Conservation (phyloP, 2,113 vertebrate genomes). For the Cebus imitator region DNA sequence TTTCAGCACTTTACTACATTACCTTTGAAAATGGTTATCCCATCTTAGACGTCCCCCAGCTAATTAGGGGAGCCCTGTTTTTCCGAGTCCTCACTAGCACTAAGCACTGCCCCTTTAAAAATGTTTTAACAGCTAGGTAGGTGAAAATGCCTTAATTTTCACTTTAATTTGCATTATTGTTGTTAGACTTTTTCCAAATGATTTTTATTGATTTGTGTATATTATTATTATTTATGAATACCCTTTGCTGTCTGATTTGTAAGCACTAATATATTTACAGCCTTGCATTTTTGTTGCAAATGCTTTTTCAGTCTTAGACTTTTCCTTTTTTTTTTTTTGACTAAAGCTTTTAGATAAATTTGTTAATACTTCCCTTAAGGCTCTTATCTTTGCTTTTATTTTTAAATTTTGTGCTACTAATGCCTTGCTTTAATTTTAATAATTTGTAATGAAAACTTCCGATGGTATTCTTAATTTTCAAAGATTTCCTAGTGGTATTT, state of each 20-base stretch:
- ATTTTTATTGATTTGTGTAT: background rate
- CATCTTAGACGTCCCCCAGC: background rate
- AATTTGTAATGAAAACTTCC: background rate
- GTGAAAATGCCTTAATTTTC: background rate
- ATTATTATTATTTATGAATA: background rate
- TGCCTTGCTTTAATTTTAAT: constrained; percentile 27
- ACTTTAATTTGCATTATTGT: background rate
- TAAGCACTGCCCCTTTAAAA: background rate
- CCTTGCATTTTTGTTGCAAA: constrained; percentile 14
- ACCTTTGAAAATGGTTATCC: background rate
- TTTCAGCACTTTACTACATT: background rate
- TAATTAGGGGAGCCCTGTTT: background rate
- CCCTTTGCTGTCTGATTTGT: background rate
- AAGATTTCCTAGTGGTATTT: background rate
- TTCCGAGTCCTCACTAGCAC: background rate
- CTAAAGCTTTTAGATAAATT: background rate
- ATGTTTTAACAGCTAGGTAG: background rate
- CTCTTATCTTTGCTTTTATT: constrained; percentile 4
- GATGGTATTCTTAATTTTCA: constrained; percentile 26
- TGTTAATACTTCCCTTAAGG: background rate
- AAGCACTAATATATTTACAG: background rate
- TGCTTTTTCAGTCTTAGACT: background rate
- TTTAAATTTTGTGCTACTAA: background rate
- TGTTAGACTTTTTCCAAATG: background rate
- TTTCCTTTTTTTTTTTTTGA: background rate